Conservation (phyloP, 1,140 invertebrate species). For the Papilio machaon region DNA sequence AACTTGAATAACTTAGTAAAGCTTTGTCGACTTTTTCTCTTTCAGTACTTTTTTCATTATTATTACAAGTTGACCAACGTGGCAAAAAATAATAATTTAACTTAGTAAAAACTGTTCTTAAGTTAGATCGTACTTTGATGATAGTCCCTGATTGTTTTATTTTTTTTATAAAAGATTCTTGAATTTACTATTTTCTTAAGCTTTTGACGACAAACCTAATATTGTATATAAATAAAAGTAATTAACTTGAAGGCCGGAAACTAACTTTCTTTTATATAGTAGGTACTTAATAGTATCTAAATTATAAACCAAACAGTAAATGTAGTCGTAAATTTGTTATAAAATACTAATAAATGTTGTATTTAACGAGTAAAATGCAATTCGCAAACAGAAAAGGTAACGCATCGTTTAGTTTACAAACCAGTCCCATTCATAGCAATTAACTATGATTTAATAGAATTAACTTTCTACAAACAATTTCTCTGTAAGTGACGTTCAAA, state of each 20-base stretch:
- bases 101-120: not conserved
- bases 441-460: slow-evolving; percentile 37
- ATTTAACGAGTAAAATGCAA: not conserved
- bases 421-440: slow-evolving; percentile 18
- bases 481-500: slow-evolving; percentile 27
- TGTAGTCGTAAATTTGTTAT: not conserved
- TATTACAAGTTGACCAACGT: not conserved
- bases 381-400: slow-evolving; percentile 18
- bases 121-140: not conserved
- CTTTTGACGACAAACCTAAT: not conserved
- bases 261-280: not conserved
- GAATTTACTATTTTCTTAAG: not conserved
- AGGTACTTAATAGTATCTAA: not conserved
- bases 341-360: not conserved
- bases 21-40: not conserved
- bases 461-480: slow-evolving; percentile 35
- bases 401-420: slow-evolving; percentile 8
- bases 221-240: not conserved
- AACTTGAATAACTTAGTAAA: not conserved
- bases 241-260: not conserved
- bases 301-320: not conserved
- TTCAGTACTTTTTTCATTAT: not conserved
- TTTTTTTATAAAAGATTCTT: not conserved
- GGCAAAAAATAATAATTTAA: not conserved
- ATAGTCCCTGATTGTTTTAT: not conserved